Evolutionary conservation across 1,140 invertebrate genomes (phyloP).

Genomic region (Caenorhabditis tropicalis): DNA sequence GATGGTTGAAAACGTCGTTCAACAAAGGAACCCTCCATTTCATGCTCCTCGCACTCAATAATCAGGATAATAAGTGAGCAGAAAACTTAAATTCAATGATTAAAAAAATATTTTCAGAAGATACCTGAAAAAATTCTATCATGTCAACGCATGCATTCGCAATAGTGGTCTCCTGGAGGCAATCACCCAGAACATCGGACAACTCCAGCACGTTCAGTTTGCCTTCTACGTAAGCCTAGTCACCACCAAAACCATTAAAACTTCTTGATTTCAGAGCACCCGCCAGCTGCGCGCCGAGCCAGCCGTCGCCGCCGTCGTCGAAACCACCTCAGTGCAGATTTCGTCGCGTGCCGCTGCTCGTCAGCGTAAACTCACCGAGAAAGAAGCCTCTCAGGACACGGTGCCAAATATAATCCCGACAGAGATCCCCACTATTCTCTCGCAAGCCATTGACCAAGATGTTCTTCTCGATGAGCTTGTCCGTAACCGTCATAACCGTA

Average conservation of each 20-base stretch:
- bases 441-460: not conserved
- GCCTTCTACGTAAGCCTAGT: slow-evolving; percentile 58
- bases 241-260: not conserved
- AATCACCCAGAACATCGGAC: slow-evolving; percentile 51
- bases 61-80: slow-evolving; percentile 9
- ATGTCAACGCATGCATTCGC: slow-evolving; percentile 54
- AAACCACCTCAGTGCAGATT: not conserved
- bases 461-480: slow-evolving; percentile 11
- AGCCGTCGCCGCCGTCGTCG: not conserved
- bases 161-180: slow-evolving; percentile 54
- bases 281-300: not conserved
- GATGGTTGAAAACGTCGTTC: slow-evolving; percentile 61
- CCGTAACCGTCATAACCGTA: not conserved
- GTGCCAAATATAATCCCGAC: not conserved
- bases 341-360: not conserved
- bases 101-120: slow-evolving; percentile 24
- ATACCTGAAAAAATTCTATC: slow-evolving; percentile 37
- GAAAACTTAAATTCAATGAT: not conserved
- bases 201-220: slow-evolving; percentile 56
- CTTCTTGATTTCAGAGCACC: not conserved
- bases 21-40: slow-evolving; percentile 56
- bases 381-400: not conserved
- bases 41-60: slow-evolving; percentile 39
- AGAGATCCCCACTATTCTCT: not conserved
- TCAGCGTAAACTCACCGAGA: slow-evolving; percentile 12